phyloP scores from a whole-genome alignment of 1,140 invertebrate genomes.

The Nymphalis io region DNA sequence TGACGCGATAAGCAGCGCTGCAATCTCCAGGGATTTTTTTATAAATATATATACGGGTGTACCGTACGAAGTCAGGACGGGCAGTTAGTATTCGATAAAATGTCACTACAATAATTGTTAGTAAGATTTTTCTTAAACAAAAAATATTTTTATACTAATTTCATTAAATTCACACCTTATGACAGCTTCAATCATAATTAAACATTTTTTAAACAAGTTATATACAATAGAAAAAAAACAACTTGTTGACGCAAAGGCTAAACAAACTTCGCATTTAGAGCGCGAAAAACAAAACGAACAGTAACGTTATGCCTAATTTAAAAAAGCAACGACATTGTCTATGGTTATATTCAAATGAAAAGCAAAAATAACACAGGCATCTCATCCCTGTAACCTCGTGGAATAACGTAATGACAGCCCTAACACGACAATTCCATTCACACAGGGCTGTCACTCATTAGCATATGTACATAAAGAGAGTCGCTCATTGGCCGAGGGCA shows the following conservation, averaged over 20 bases:
- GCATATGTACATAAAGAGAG: slow-evolving; percentile 71
- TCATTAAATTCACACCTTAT: background rate
- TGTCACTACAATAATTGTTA: no score
- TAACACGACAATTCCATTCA: slow-evolving; percentile 78
- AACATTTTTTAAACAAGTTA: background rate
- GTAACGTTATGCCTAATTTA: slow-evolving; percentile 46
- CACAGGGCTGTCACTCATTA: slow-evolving; percentile 72
- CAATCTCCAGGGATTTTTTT: no score
- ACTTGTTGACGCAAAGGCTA: slow-evolving; percentile 6
- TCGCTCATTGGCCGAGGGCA: slow-evolving; percentile 57
- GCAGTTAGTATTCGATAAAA: no score
- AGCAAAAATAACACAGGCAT: slow-evolving; percentile 64
- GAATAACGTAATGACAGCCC: slow-evolving; percentile 70
- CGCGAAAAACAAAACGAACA: slow-evolving; percentile 33
- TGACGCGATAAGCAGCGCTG: no score
- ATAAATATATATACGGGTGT: no score
- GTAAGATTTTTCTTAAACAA: background rate
- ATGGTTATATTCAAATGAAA: slow-evolving; percentile 53
- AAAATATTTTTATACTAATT: background rate
- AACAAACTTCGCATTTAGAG: slow-evolving; percentile 10
- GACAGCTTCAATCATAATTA: background rate
- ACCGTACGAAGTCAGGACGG: no score
- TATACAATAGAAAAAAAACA: slow-evolving; percentile 5
- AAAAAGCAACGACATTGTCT: slow-evolving; percentile 48
- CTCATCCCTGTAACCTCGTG: slow-evolving; percentile 50